These are phyloP conservation scores for Ptiloglossa arizonensis DNA, from an alignment of 1,140 invertebrate species.

Conservation along the genomic window DNA sequence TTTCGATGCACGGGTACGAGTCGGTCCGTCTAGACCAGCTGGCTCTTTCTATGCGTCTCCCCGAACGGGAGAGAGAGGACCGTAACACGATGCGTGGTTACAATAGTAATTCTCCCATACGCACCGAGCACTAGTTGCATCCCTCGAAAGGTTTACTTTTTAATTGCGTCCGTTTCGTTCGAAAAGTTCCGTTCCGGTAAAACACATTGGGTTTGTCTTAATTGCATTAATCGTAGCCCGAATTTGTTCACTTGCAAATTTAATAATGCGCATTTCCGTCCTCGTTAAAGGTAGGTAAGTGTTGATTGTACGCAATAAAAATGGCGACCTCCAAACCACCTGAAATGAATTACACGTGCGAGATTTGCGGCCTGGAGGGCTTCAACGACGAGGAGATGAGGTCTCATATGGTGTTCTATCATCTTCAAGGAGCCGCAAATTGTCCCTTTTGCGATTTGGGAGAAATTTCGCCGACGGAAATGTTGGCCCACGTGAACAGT, in stretches of 20 bases:
- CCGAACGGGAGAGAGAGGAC: not conserved
- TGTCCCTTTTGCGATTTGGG: slow-evolving; percentile 92
- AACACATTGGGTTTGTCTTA: too few relatives aligned
- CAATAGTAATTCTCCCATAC: too few relatives aligned
- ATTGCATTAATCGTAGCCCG: not conserved
- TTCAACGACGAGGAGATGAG: slow-evolving; percentile 91
- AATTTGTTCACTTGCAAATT: not conserved
- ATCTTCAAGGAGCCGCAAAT: slow-evolving; percentile 88
- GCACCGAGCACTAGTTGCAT: not conserved
- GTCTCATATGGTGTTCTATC: slow-evolving; percentile 88
- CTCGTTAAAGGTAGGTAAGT: slow-evolving; percentile 22
- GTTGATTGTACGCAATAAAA: slow-evolving; percentile 51
- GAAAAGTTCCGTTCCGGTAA: not conserved
- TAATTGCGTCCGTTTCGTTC: not conserved
- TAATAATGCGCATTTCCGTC: slow-evolving; percentile 4
- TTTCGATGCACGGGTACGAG: slow-evolving; percentile 20
- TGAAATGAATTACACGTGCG: slow-evolving; percentile 86
- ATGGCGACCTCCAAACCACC: slow-evolving; percentile 77
- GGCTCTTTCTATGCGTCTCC: not conserved
- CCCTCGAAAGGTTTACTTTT: not conserved
- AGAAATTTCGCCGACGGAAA: slow-evolving; percentile 87
- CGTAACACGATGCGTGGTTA: too few relatives aligned
- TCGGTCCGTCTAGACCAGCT: not conserved
- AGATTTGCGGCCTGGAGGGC: slow-evolving; percentile 91
- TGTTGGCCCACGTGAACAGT: slow-evolving; percentile 90